These are phyloP conservation scores for Stegodyphus dumicola DNA, from an alignment of 1,140 invertebrate genomes.

Conservation along the genomic window DNA sequence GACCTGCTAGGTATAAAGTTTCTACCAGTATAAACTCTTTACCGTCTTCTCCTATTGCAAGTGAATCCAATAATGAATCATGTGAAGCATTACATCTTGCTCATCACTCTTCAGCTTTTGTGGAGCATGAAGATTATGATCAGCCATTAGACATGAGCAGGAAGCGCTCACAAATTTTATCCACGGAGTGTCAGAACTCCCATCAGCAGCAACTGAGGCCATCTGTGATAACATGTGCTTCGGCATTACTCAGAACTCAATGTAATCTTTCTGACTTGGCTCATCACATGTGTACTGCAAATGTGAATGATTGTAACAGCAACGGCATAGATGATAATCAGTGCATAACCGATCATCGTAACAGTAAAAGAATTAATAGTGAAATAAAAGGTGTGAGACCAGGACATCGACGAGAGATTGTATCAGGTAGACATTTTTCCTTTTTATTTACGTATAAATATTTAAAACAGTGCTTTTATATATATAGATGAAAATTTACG, in stretches of 20 bases:
- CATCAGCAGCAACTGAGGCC: slow-evolving; percentile 64
- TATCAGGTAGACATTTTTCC: slow-evolving; percentile 55
- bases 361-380: slow-evolving; percentile 47
- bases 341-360: slow-evolving; percentile 44
- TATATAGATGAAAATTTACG: too few species aligned
- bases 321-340: slow-evolving; percentile 24
- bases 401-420: slow-evolving; percentile 61
- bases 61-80: slow-evolving; percentile 35
- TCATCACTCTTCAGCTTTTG: not conserved
- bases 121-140: slow-evolving; percentile 37
- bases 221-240: slow-evolving; percentile 67
- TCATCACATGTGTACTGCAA: slow-evolving; percentile 41
- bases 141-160: slow-evolving; percentile 59
- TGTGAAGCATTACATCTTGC: slow-evolving; percentile 27
- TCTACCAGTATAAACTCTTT: slow-evolving; percentile 23
- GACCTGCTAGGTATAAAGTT: slow-evolving; percentile 7
- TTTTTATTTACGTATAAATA: too few species aligned
- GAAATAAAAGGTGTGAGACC: slow-evolving; percentile 24
- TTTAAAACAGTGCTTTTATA: too few species aligned
- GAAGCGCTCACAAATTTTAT: slow-evolving; percentile 17
- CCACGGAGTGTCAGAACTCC: not conserved
- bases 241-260: slow-evolving; percentile 59
- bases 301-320: slow-evolving; percentile 30
- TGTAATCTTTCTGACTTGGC: slow-evolving; percentile 36
- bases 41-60: slow-evolving; percentile 42